These are phyloP conservation scores for Nothoprocta pentlandii DNA, from an alignment of 2,113 vertebrate species.

Conservation along the genomic window DNA sequence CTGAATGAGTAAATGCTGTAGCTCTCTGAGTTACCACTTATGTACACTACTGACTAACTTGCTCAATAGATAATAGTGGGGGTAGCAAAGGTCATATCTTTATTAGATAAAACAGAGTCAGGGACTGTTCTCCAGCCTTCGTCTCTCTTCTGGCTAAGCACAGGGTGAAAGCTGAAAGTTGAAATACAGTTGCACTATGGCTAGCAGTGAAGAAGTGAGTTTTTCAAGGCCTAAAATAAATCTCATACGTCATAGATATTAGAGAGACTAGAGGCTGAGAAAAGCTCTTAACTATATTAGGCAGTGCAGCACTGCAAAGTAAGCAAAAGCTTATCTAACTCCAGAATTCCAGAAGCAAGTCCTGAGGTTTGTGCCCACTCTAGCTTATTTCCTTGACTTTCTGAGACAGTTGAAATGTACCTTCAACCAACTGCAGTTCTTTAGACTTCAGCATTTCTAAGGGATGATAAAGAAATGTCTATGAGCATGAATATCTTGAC, in stretches of 20 bases:
- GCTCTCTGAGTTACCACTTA: neutral
- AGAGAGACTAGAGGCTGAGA: neutral
- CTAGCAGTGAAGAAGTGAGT: neutral
- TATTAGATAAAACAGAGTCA: neutral
- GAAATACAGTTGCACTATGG: neutral
- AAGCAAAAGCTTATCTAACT: neutral
- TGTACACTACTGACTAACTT: neutral
- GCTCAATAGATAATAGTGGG: neutral
- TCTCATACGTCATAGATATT: neutral
- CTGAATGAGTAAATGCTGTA: neutral
- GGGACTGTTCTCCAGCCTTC: neutral
- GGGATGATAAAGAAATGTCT: neutral
- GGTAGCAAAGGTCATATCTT: neutral
- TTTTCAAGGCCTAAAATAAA: neutral
- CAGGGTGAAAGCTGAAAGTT: neutral
- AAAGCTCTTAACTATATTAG: neutral
- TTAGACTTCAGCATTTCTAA: neutral
- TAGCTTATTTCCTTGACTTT: neutral
- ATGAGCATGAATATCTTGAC: neutral
- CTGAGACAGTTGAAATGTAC: neutral
- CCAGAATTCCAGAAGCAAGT: neutral
- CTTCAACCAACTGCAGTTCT: neutral
- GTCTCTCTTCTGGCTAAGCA: neutral
- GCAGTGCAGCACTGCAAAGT: neutral
- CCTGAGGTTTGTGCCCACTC: neutral